A percentile compares a stretch with the other conserved stretches of the same genome.
These are phyloP conservation scores for Bos taurus DNA, from an alignment of 2,113 vertebrate genomes.

Conservation along the genomic window ARS-UCD2.0 NC_037336.1:50915501-50916000, in stretches of 20 bases:
- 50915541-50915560: not conserved
- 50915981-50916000: constrained; percentile 46
- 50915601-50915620: not conserved
- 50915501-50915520: not conserved
- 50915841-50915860: not conserved
- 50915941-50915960: constrained; percentile 33
- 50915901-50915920: not conserved
- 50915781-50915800: not conserved
- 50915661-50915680: not conserved
- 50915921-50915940: constrained; percentile 5
- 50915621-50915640: not conserved
- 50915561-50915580: not conserved
- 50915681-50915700: constrained; percentile 50
- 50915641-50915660: not conserved
- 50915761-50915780: not conserved
- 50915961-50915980: constrained; percentile 45
- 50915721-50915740: constrained; percentile 10
- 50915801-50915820: constrained; percentile 16
- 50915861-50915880: constrained; percentile 28
- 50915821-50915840: constrained; percentile 6
- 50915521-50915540: constrained; percentile 25
- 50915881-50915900: not conserved
- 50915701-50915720: constrained; percentile 28
- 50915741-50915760: not conserved
- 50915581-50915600: constrained; percentile 22